Percentiles rank a stretch among this genome's conserved stretches.
These are phyloP conservation scores for Tipula helvola DNA, from an alignment of 2,888 invertebrate genomes.

Conservation along the genomic window DNA sequence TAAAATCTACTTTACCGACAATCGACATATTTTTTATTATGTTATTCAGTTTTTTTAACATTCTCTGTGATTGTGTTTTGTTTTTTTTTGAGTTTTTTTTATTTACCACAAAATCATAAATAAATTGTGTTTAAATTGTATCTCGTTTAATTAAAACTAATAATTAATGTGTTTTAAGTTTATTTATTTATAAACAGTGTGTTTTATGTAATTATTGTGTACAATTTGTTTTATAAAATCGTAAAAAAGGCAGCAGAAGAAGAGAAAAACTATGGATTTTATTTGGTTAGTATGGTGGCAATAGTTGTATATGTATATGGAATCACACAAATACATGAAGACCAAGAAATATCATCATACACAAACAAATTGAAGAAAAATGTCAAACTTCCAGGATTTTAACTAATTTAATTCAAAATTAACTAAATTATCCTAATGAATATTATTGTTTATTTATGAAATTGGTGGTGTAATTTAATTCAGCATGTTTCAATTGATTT, in stretches of 20 bases:
- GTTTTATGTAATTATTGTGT: background rate
- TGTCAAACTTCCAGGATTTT: background rate
- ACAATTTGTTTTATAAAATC: background rate
- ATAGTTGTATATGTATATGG: background rate
- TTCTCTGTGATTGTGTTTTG: background rate
- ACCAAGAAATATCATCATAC: background rate
- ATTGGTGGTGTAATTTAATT: background rate
- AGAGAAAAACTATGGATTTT: background rate
- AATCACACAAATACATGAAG: background rate
- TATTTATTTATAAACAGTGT: background rate
- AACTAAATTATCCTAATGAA: background rate
- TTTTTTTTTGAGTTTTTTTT: background rate
- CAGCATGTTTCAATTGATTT: background rate
- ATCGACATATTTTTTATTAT: background rate
- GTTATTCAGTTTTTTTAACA: background rate
- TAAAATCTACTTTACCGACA: background rate
- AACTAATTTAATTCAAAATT: background rate
- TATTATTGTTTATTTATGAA: background rate
- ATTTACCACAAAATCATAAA: background rate
- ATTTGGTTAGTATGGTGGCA: background rate
- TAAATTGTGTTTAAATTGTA: background rate
- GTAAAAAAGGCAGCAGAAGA: background rate
- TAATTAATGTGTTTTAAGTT: background rate
- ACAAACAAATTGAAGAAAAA: background rate
- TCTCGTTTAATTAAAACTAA: background rate